Base-by-base conservation (phyloP, 2,888 invertebrate genomes). In the Drosophila koepferae region DNA sequence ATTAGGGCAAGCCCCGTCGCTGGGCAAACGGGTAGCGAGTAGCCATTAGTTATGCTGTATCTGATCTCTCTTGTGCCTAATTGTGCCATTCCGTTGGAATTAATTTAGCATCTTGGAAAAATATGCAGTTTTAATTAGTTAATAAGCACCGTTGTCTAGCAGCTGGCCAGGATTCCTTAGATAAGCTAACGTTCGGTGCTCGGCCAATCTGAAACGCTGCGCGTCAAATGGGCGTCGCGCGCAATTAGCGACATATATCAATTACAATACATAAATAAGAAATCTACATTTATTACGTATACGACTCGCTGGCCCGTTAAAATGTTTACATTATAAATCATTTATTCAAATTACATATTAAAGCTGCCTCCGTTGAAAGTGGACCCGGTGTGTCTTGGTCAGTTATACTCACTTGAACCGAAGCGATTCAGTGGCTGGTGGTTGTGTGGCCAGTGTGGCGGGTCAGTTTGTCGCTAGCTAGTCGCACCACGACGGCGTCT, bases 311-410 rank as follows among this genome's bases (percentile, higher is more conserved):
- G 58, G 38, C 76, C 72, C 72, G 80, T 81, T 74, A 80, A 83
- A 79, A 77, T 91, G 81, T 82, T 86, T 91, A 86, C 81, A 91
- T 82, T 89, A 90, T 89, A 87, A 90, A 90, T 91, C 87, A 91
- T 90, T 86, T 87, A 90, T 89, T 87, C 78, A 91, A 90, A 90
- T 90, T 83, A 62, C 76, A 80, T 72, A 89, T 83, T 80, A 69
- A 69, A 76, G 65, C 75, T 71, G 65, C 49, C 69, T 63, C 48
- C 34, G 68, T 65, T 63, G 68, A 65, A 61, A 46, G 46, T 40
- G 40, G 40, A 41, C 31, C 20, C 28, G 28, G 36, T 18, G 46
- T 60, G 55, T 41, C 18, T 58, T 74, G 82, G 72, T 69, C 77
- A 78, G 75, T 70, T 64, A 67, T 65, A 61, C 61, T 41, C 54